These are phyloP conservation scores for Amazona vittata DNA, from an alignment of 2,113 vertebrate genomes.

Conservation along the genomic window DNA sequence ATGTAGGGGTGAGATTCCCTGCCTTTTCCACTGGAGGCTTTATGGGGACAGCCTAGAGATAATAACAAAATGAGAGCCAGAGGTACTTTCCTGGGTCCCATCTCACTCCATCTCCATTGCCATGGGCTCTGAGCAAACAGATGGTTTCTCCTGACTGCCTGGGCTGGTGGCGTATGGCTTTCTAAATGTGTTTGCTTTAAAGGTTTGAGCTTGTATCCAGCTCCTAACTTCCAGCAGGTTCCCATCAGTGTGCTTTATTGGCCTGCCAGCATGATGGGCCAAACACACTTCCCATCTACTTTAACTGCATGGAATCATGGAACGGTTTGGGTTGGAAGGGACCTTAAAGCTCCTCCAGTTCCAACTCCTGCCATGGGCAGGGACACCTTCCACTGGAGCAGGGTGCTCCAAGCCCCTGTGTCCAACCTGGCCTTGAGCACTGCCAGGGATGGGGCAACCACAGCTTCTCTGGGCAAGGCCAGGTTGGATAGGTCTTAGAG, in stretches of 20 bases:
- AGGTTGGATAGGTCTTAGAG: background rate
- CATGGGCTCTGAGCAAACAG: constrained; percentile 33
- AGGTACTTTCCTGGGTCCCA: background rate
- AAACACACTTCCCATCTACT: background rate
- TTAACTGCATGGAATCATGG: background rate
- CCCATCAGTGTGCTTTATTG: background rate
- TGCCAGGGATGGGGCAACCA: background rate
- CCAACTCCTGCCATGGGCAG: background rate
- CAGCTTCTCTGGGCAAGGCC: background rate
- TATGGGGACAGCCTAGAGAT: background rate
- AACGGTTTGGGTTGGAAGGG: background rate
- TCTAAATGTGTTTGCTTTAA: constrained; percentile 13
- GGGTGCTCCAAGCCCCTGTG: background rate
- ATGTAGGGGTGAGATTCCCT: background rate
- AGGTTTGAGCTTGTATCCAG: constrained; percentile 19
- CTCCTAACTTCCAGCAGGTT: constrained; percentile 29
- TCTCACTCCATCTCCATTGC: background rate
- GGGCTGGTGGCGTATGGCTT: background rate
- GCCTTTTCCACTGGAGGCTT: background rate
- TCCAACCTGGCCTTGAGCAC: background rate
- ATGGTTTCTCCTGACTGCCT: constrained; percentile 18
- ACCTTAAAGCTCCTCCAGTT: background rate
- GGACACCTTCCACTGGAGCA: background rate
- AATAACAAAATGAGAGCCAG: background rate
- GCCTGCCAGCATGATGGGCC: constrained; percentile 20